Evolutionary conservation across 2,888 invertebrate genomes (phyloP).

Genomic region (Chalcis sispes): DNA sequence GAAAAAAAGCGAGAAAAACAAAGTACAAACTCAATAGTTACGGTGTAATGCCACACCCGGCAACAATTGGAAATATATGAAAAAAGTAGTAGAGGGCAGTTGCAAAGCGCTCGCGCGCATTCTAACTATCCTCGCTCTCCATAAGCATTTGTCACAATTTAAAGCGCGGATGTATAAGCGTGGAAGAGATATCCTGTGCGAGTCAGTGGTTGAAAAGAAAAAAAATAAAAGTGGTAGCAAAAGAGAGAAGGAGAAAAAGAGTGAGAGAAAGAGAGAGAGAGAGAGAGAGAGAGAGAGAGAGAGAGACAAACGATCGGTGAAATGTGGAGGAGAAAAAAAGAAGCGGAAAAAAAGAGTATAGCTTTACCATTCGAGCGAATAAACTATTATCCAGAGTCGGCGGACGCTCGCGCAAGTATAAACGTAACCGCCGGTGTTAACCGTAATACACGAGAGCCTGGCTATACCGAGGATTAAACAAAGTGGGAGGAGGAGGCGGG

Average conservation of each 20-base stretch:
- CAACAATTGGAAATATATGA: constrained; percentile 43
- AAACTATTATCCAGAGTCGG: constrained; percentile 54
- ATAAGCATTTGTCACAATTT: constrained; percentile 55
- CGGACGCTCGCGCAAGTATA: constrained; percentile 62
- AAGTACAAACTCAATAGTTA: neutral
- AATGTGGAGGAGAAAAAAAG: neutral
- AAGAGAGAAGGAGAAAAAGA: constrained; percentile 14
- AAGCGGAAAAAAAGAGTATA: neutral
- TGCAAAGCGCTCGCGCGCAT: constrained; percentile 17
- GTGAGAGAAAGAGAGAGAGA: constrained; percentile 7
- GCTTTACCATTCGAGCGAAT: constrained; percentile 40
- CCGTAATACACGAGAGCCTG: constrained; percentile 35
- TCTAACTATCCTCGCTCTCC: constrained; percentile 45
- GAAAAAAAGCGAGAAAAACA: neutral
- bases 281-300: constrained; percentile 23
- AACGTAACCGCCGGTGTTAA: constrained; percentile 24
- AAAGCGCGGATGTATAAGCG: constrained; percentile 49
- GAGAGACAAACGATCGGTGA: neutral
- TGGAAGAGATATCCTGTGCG: constrained; percentile 16
- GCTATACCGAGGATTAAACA: constrained; percentile 33
- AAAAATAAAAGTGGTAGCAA: neutral
- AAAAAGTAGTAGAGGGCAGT: constrained; percentile 7
- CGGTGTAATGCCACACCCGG: neutral
- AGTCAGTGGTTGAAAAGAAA: neutral
- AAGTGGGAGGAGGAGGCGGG: neutral